Evolutionary conservation across 1,140 invertebrate genomes (phyloP).

Genomic region (Bombus confusus): DNA sequence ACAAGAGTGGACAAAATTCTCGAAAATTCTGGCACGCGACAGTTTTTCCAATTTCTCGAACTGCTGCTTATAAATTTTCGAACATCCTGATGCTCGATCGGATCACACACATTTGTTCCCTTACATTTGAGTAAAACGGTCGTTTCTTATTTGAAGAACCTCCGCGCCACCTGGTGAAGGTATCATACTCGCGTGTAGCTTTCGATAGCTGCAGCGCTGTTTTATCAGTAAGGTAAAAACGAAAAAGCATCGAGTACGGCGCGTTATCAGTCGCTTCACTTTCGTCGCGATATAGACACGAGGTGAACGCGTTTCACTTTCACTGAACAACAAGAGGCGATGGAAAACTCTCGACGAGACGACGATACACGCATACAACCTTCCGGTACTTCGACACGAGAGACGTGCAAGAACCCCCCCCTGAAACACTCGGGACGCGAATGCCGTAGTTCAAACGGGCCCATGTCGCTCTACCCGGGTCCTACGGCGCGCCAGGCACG

Average conservation of each 20-base stretch:
- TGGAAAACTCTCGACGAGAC: not conserved
- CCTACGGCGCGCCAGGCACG: conserved; percentile 46
- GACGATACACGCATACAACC: not conserved
- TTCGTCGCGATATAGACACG: conserved; percentile 4
- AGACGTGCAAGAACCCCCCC: conserved; percentile 61
- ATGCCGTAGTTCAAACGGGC: conserved; percentile 60
- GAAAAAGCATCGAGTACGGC: too few relatives aligned
- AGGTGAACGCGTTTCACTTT: conserved; percentile 37
- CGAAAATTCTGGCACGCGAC: too few relatives aligned
- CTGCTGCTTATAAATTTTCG: accelerated
- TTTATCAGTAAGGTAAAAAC: not conserved
- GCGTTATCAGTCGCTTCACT: not conserved
- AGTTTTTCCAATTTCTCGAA: too few relatives aligned
- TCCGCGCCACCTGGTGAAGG: conserved; percentile 56
- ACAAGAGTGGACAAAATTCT: not conserved
- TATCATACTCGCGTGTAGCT: not conserved
- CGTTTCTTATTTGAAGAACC: not conserved
- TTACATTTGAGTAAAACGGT: conserved; percentile 7
- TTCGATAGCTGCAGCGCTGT: not conserved
- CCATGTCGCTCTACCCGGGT: conserved; percentile 57
- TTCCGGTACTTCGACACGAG: conserved; percentile 6
- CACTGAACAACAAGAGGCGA: conserved; percentile 14
- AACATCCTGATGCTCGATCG: not conserved
- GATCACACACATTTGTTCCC: not conserved
- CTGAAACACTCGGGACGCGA: conserved; percentile 60